Conservation (phyloP, 2,113 vertebrate species). For the Melierax canorus region DNA sequence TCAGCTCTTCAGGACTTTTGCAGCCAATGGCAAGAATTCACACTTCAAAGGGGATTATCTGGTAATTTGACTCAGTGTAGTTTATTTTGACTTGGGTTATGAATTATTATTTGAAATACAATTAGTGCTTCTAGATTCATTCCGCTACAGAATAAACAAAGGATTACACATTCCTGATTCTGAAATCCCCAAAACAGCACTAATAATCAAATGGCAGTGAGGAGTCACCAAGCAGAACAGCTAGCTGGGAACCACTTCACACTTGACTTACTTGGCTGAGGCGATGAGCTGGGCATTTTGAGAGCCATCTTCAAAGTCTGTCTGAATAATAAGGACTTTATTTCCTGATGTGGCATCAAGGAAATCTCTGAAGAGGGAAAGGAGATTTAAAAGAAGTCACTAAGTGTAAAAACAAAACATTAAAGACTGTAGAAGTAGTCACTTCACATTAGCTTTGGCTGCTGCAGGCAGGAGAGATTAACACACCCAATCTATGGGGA, state of each 20-base stretch:
- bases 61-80: neutral
- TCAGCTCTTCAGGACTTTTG: neutral
- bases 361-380: conserved; percentile 70
- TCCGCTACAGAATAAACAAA: neutral
- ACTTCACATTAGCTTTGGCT: neutral
- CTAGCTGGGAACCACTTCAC: neutral
- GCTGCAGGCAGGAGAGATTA: neutral
- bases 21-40: neutral
- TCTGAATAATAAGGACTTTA: conserved; percentile 89
- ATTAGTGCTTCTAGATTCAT: neutral
- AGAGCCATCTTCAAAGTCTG: conserved; percentile 83
- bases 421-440: neutral
- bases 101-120: neutral
- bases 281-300: conserved; percentile 85
- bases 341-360: conserved; percentile 56
- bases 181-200: neutral
- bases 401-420: neutral
- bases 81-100: neutral
- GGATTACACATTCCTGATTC: neutral
- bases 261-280: conserved; percentile 85
- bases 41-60: neutral
- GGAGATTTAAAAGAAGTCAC: neutral
- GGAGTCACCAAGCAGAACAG: neutral
- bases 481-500: neutral
- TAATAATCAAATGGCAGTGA: neutral